Percentiles rank a stretch among this genome's conserved stretches.
Conservation (phyloP, 1,140 invertebrate species). For the Drosophila sp. region DNA sequence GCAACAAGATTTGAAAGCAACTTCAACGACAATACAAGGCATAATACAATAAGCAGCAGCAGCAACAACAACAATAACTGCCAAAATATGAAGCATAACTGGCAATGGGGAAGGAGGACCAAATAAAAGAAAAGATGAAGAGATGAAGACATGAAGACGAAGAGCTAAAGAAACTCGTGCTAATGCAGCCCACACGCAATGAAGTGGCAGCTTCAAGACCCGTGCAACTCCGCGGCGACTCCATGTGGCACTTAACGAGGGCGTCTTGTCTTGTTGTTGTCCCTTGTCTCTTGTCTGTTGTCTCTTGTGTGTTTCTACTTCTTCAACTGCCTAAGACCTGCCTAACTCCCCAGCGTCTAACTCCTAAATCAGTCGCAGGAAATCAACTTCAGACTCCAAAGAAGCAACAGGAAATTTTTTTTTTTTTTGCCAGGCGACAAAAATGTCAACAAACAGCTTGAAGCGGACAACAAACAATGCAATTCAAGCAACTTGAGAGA, state of each 20-base stretch:
- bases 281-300: too few relatives aligned
- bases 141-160: not conserved
- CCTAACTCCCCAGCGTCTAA: conserved; percentile 17
- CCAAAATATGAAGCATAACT: conserved; percentile 65
- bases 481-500: too few relatives aligned
- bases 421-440: conserved; percentile 20
- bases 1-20: conserved; percentile 56
- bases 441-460: conserved; percentile 32
- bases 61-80: conserved; percentile 50
- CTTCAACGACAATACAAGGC: conserved; percentile 59
- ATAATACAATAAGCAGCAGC: conserved; percentile 66
- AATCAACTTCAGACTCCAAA: conserved; percentile 33
- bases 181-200: not conserved
- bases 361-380: conserved; percentile 48
- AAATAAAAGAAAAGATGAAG: conserved; percentile 30
- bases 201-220: not conserved
- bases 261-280: conserved; percentile 28
- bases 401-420: conserved; percentile 1
- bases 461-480: not conserved
- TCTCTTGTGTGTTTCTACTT: too few relatives aligned
- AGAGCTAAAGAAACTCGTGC: too few relatives aligned
- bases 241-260: conserved; percentile 42
- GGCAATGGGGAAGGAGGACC: conserved; percentile 21
- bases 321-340: too few relatives aligned
- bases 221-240: not conserved